Evolutionary conservation across 1,140 invertebrate species (phyloP), one percentile per base, ranked within the genome.

Genomic region (Temnothorax longispinosus): DNA sequence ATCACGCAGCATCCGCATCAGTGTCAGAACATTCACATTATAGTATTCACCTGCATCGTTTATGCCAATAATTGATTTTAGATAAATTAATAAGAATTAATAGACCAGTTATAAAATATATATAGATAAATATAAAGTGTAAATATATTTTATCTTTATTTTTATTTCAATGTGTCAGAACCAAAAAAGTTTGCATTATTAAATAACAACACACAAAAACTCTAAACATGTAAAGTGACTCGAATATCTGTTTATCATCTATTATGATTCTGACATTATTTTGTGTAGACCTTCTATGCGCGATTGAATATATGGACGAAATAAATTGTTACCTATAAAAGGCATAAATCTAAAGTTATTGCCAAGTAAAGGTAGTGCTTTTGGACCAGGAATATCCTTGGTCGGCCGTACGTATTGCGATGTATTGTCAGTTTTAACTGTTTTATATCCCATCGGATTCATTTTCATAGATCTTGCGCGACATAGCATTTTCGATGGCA

Each of bases 261-360:
- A 41, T 41, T 41, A 6, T 41, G 38, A 2, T 60, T 62, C 21
- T 60, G 21, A 8, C 18, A 60, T 11, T 41, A 21, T 21, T 5
- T n/a, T 65, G 32, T 32, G 8, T 62, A 47, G 8, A 8, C 0
- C 5, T 21, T 38, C 27, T 69, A 69, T 69, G 41, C 11, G 27
- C 27, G 27, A 27, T 27, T 27, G 27, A 10, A 50, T 38, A 11
- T 4, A 32, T 75, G 2, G 18, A n/a, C 7, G 0, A 47, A 44
- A 44, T 11, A 32, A 32, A 44, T 21, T 78, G 54, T 94, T 95
- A 97, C 97, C 97, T 89, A 97, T 96, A 65, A 96, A 89, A 35
- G 92, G 97, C 18, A 95, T 81, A 75, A 95, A 96, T 88, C 93
- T 91, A 87, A 94, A 95, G n/a, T 91, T 87, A 81, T 96, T 96